Base-by-base conservation (phyloP, 2,797 vertebrate species). In the Gorsachius magnificus region DNA sequence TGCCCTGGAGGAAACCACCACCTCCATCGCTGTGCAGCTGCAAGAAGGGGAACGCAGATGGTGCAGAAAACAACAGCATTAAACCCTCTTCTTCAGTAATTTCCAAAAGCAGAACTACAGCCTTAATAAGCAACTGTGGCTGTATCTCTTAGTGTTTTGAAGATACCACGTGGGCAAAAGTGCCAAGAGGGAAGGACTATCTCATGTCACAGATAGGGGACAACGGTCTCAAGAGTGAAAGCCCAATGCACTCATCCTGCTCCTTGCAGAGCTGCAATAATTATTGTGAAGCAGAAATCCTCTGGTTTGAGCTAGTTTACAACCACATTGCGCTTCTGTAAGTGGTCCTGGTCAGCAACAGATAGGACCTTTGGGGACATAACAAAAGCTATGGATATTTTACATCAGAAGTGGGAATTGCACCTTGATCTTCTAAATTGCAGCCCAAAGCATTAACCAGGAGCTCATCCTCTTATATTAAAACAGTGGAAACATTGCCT, bases 401-500 rank as follows among this genome's bases (percentile, higher is more conserved):
- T 84, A 94, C 54, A 56, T 70, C 46, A 78, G 79, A 79, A 20
- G 35, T 96, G 89, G 83, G 82, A 96, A 93, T 36, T 91, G 58
- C 68, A 93, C 77, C 95, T 94, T 86, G 80, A 90, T 92, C 66
- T 92, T 65, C 85, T 93, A 90, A 95, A 95, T n/a, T 91, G 85
- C 46, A 95, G 83, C 90, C 83, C 83, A 95, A 84, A 96, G 92
- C 88, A 41, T 89, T 85, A 92, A 94, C 83, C 38, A 66, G 41
- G 45, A 75, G 80, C 64, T 91, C 81, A 81, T 92, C 72, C 57
- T 78, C 51, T 91, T 83, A 45, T 43, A 89, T 70, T 96, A 83
- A 92, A 96, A 92, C 81, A 94, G 56, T 61, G 83, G 58, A 94
- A 95, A 90, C n/a, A 21, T 81, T 70, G 31, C 58, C 36, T 95